phyloP scores from a whole-genome alignment of 2,888 invertebrate species.

The Chrysolina haemoptera region DNA sequence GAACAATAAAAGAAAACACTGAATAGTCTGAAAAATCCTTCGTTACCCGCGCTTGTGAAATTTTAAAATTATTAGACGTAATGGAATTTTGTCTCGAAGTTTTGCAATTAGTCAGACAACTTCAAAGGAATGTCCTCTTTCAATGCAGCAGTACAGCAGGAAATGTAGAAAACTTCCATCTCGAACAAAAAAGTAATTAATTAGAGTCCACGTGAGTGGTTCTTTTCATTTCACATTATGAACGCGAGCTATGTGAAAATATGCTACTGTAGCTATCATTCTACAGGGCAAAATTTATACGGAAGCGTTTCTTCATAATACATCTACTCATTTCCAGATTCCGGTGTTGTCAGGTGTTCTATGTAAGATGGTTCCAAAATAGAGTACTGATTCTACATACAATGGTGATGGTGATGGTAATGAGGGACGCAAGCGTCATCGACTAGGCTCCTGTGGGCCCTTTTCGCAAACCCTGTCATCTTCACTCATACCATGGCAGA shows the following conservation, averaged over 20 bases:
- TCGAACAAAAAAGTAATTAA: conserved; percentile 16
- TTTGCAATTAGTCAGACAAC: conserved; percentile 43
- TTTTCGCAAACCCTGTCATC: no score
- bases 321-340: no score
- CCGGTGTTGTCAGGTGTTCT: no score
- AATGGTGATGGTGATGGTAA: no score
- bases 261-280: not conserved
- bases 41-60: conserved; percentile 46
- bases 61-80: conserved; percentile 48
- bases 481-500: no score
- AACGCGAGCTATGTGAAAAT: not conserved
- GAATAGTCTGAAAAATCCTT: conserved; percentile 48
- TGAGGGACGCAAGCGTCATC: no score
- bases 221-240: conserved; percentile 12
- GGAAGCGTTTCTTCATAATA: no score
- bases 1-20: conserved; percentile 49
- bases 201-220: conserved; percentile 14
- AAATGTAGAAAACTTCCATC: conserved; percentile 11
- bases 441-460: no score
- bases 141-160: conserved; percentile 3
- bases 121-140: conserved; percentile 38
- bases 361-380: no score
- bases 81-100: conserved; percentile 44
- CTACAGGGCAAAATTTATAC: no score
- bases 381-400: no score